Base-by-base conservation (phyloP, 2,888 invertebrate genomes). In the Synergus umbraculus region DNA sequence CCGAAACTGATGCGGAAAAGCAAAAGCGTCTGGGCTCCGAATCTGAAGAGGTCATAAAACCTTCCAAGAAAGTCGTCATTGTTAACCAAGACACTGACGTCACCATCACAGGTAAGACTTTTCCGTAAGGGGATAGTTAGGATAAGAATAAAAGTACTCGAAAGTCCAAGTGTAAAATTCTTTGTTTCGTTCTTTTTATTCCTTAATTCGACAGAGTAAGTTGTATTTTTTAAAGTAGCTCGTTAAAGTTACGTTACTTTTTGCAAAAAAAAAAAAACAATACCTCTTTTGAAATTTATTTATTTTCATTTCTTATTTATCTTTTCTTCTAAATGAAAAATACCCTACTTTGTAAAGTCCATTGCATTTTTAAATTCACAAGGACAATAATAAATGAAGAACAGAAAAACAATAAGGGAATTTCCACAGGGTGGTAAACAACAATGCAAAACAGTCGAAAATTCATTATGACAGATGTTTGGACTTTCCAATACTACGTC, bases 11-110 rank as follows among this genome's bases (percentile, higher is more conserved):
- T n/a, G 78, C 85, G 7, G 90, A 91, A 9, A 91, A 90, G 81
- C 87, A 88, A 78, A 92, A 91, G 81, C 83, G 89, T 44, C 87
- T 89, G 79, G 85, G 86, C 49, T 85, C 88, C 2, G 91, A 92
- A 77, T 84, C 88, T 65, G 91, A 92, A 44, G 91, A 92, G 46
- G 89, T 90, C 64, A 85, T 91, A 69, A 92, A 92, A 81, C 91
- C 92, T 79, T 88, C 92, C 44, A 92, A 92, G 78, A 92, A 92
- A 83, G 96, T 97, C 85, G 96, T 97, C 58, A 96, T 97, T 88
- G 95, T 97, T 37, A 96, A 96, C 90, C 96, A 97, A 92, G 97
- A 97, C 87, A 96, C 97, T 0, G 97, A 97, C 89, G 96, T 97
- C 43, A 97, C 97, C 49, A 97, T 97, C 87, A 97, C 97, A 4